These are phyloP conservation scores for Perithous albicinctus DNA, from an alignment of 2,888 invertebrate species.

Conservation along the genomic window DNA sequence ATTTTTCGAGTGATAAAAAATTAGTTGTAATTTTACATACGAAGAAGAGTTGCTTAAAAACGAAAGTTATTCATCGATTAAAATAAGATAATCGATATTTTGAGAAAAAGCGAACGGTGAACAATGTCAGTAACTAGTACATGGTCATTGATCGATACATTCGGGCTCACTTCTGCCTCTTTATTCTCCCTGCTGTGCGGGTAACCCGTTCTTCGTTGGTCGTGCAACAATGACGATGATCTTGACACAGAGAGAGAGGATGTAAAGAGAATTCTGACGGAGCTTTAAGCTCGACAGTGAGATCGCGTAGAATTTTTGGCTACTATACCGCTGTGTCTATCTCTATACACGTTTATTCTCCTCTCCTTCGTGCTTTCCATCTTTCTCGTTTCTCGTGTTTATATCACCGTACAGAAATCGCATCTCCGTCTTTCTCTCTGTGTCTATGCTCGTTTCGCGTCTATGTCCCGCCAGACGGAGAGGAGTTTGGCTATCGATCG, in stretches of 20 bases:
- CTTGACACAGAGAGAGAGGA: constrained; percentile 38
- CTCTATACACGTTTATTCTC: constrained; percentile 20
- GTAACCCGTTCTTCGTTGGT: constrained; percentile 16
- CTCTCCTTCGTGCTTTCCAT: constrained; percentile 14
- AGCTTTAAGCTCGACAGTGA: constrained; percentile 32
- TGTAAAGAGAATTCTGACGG: constrained; percentile 21
- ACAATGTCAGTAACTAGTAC: neutral
- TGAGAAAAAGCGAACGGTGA: too few relatives aligned
- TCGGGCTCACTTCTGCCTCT: constrained; percentile 9
- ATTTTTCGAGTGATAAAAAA: neutral
- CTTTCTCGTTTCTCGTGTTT: constrained; percentile 45
- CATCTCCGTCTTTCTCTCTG: constrained; percentile 40
- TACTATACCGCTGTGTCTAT: constrained; percentile 3
- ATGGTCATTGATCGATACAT: neutral
- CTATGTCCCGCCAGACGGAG: constrained; percentile 79
- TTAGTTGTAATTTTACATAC: too few relatives aligned
- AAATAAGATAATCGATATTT: too few relatives aligned
- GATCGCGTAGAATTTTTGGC: constrained; percentile 36
- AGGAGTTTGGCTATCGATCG: constrained; percentile 84
- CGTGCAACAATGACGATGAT: constrained; percentile 41
- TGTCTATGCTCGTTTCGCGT: constrained; percentile 58
- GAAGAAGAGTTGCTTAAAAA: too few relatives aligned
- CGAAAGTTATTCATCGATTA: too few relatives aligned
- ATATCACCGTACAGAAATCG: constrained; percentile 34
- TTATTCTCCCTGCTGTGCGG: neutral